Conservation (phyloP, 2,113 vertebrate species). For the Periophthalmodon schlosseri region DNA sequence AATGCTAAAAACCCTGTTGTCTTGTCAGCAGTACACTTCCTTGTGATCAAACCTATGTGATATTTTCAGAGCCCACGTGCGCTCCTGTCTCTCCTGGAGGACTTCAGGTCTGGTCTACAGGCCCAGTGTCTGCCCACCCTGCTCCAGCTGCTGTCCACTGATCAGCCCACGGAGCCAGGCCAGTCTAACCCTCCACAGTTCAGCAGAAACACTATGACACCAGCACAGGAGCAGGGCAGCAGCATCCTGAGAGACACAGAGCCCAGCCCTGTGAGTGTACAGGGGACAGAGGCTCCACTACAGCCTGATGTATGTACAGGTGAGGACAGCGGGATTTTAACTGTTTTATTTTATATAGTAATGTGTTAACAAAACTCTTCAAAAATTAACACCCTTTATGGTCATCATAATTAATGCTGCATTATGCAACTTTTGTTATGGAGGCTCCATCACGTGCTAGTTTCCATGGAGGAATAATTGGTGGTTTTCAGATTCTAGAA, state of each 20-base stretch:
- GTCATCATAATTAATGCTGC: too few relatives aligned
- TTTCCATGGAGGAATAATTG: too few relatives aligned
- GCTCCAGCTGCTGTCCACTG: constrained; percentile 46
- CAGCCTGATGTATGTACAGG: constrained; percentile 64
- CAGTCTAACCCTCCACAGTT: neutral
- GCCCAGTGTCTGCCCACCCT: constrained; percentile 28
- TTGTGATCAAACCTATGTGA: too few relatives aligned
- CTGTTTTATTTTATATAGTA: too few relatives aligned
- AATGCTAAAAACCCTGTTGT: too few relatives aligned
- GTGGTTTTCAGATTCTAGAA: too few relatives aligned
- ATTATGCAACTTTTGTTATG: too few relatives aligned
- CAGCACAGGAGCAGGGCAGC: constrained; percentile 1
- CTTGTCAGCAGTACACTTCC: too few relatives aligned
- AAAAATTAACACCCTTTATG: too few relatives aligned
- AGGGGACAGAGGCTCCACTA: constrained; percentile 5
- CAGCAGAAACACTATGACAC: neutral
- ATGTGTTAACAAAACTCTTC: too few relatives aligned
- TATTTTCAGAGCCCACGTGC: constrained; percentile 39
- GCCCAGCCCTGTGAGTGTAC: neutral
- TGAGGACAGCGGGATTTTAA: constrained; percentile 19
- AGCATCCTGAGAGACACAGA: neutral
- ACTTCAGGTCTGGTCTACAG: constrained; percentile 46
- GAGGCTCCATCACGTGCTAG: too few relatives aligned
- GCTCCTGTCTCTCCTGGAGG: constrained; percentile 31
- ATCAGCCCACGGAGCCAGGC: neutral